Evolutionary conservation across 2,113 vertebrate species (phyloP), one percentile per base, ranked within the genome.

Genomic region (Corythoichthys haematopterus): DNA sequence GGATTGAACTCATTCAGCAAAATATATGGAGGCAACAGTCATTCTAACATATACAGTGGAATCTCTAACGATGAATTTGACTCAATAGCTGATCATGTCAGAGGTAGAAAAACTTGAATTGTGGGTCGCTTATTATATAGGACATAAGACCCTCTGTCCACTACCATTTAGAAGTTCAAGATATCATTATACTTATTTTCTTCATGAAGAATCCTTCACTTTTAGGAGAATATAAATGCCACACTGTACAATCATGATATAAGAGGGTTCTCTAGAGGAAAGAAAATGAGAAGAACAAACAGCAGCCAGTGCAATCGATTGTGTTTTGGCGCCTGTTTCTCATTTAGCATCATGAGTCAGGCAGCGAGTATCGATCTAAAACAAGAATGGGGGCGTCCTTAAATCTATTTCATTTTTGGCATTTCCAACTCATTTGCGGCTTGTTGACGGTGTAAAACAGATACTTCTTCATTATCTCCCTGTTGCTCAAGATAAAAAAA

Each of bases 21-120:
- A 56, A 74, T 59, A 64, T 12, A 66, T 71, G 68, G 80, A 73
- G 77, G 80, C 83, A 89, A 78, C 82, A 62, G 70, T 75, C 66
- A 74, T 83, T 70, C 68, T 71, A 68, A 52, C 60, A 77, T 70
- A 79, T 75, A 71, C 2, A 16, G 8, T 59, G 57, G 57, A 40
- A 9, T 10, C 10, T 11, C 28, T 11, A 28, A 10, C 1, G 12
- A 2, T 0, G 28, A 56, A 35, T 2, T 2, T 35, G 3, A 2
- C 35, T 35, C 12, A 13, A 33, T 43, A 43, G 40, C 40, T 43
- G 40, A 43, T 43, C 40, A 43, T 43, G 40, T 43, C 40, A 43
- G 40, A 7, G 3, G 40, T 43, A 43, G 4, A 43, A 8, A 43
- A 4, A 43, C 6, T 43, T 43, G 40, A 43, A 7, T 43, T 43